These are phyloP conservation scores for Amitus sp. DNA, from an alignment of 2,888 invertebrate genomes.

Conservation along the genomic window DNA sequence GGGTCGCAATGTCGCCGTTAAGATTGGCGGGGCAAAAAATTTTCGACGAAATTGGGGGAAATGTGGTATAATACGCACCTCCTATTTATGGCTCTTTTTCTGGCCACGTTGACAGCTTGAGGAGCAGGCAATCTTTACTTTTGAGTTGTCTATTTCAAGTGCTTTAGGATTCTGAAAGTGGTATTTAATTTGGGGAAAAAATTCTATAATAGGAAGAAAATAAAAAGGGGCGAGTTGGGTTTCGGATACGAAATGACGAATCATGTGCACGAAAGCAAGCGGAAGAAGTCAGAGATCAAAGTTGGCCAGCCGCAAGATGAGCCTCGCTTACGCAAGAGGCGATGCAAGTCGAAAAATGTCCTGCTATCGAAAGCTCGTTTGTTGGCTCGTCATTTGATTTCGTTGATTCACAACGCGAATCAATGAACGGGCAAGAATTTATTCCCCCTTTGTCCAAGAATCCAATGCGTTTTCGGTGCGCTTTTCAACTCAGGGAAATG, in stretches of 20 bases:
- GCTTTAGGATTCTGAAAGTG: too few species aligned
- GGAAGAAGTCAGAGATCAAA: conserved; percentile 25
- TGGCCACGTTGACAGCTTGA: background rate
- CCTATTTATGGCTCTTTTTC: conserved; percentile 18
- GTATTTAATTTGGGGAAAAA: too few species aligned
- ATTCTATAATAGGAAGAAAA: too few species aligned
- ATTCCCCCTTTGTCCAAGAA: too few species aligned
- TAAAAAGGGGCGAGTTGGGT: conserved; percentile 2
- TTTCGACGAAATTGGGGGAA: conserved; percentile 12
- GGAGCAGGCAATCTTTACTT: background rate
- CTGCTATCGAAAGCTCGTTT: conserved; percentile 31
- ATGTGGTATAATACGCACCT: conserved; percentile 6
- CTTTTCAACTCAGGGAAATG: too few species aligned
- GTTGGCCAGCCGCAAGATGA: conserved; percentile 15
- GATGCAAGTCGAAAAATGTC: too few species aligned
- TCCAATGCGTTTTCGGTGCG: conserved; percentile 12
- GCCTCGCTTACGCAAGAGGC: conserved; percentile 23
- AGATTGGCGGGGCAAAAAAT: conserved; percentile 32
- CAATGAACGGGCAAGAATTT: conserved; percentile 57
- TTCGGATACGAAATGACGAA: conserved; percentile 27
- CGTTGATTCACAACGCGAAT: conserved; percentile 51
- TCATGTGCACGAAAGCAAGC: conserved; percentile 23
- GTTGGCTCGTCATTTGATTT: too few species aligned
- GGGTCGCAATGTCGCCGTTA: conserved; percentile 50
- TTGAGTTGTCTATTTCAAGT: background rate